Evolutionary conservation across 2,888 invertebrate genomes (phyloP).

Genomic region (Cataglyphis cursor): DNA sequence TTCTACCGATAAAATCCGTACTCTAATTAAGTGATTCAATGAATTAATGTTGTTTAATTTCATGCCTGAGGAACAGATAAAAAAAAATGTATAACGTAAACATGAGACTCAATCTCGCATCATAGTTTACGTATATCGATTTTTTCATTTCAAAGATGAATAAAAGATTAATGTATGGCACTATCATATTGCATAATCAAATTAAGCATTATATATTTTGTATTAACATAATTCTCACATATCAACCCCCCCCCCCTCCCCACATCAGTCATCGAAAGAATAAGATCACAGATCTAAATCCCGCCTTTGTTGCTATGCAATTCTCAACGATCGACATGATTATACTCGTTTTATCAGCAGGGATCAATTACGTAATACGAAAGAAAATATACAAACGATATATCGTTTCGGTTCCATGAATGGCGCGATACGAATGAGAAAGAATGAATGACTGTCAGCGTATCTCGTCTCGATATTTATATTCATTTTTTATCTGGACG

Average conservation of each 20-base stretch:
- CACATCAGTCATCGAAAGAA: background rate
- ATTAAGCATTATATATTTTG: background rate
- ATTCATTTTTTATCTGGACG: constrained; percentile 31
- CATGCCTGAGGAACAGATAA: background rate
- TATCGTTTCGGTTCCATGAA: constrained; percentile 46
- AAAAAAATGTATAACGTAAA: background rate
- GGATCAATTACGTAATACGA: constrained; percentile 53
- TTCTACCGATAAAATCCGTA: background rate
- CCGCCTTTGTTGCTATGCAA: background rate
- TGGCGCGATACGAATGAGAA: constrained; percentile 34
- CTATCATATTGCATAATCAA: background rate
- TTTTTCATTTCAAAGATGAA: background rate
- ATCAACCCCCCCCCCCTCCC: background rate
- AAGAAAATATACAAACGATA: constrained; percentile 33
- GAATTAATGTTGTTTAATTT: background rate
- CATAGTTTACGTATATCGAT: background rate
- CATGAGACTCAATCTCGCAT: background rate
- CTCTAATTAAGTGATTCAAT: background rate
- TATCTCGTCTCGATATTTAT: constrained; percentile 23
- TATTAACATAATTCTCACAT: background rate
- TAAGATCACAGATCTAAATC: constrained; percentile 22
- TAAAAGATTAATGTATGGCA: too few species aligned
- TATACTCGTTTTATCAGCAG: constrained; percentile 25
- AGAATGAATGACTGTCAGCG: constrained; percentile 25
- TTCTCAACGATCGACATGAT: constrained; percentile 35